These are phyloP conservation scores for Verasper variegatus DNA, from an alignment of 2,113 vertebrate genomes.

Conservation along the genomic window DNA sequence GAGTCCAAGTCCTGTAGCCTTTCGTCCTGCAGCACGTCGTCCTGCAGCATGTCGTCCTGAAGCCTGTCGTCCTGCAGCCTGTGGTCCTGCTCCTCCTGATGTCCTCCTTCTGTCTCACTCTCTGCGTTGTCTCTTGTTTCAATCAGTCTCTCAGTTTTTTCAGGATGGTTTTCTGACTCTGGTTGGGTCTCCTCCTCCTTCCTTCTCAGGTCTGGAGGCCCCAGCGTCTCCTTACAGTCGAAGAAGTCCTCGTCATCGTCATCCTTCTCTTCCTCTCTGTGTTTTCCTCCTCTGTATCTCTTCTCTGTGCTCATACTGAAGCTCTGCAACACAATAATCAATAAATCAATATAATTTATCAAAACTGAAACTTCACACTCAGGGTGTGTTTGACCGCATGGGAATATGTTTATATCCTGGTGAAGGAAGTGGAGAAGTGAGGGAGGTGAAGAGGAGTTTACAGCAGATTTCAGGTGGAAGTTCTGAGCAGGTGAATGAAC, in stretches of 20 bases:
- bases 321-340: neutral
- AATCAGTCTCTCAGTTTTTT: neutral
- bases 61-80: neutral
- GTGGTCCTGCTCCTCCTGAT: neutral
- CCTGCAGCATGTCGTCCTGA: neutral
- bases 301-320: conserved; percentile 50
- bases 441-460: no score
- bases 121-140: neutral
- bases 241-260: conserved; percentile 69
- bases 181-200: no score
- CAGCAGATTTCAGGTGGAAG: no score
- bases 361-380: neutral
- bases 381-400: no score
- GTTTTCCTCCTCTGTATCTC: conserved; percentile 14
- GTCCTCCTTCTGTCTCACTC: neutral
- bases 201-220: neutral
- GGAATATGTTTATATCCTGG: no score
- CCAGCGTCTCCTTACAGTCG: conserved; percentile 66
- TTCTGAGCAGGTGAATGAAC: no score
- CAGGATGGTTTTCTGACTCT: neutral
- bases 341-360: neutral
- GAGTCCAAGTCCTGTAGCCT: fast-evolving
- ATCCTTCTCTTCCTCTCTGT: conserved; percentile 22
- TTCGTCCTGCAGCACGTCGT: neutral
- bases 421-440: no score